Conservation (phyloP, 92 coral and sea anemone species). For the Zoanthus sociatus region DNA sequence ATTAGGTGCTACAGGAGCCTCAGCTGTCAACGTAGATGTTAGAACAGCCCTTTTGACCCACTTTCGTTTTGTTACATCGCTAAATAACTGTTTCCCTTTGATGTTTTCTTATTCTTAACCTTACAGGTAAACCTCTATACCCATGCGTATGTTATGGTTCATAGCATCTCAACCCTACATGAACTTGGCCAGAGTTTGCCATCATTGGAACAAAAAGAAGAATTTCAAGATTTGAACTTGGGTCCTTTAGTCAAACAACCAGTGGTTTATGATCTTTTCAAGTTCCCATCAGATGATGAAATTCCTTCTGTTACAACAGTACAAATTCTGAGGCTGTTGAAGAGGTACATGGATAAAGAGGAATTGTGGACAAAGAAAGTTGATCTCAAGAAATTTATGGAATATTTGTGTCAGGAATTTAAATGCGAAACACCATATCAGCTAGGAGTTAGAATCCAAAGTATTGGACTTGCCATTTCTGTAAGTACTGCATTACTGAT, state of each 20-base stretch:
- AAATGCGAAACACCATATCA: constrained; percentile 77
- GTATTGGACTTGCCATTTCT: constrained; percentile 82
- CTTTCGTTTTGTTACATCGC: too few species aligned
- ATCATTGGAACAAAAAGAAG: constrained; percentile 64
- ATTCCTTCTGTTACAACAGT: constrained; percentile 81
- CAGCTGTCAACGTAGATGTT: too few species aligned
- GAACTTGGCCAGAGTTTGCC: constrained; percentile 84
- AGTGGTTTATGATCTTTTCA: constrained; percentile 84
- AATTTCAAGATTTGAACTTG: constrained; percentile 78
- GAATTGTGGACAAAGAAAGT: constrained; percentile 80
- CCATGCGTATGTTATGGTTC: constrained; percentile 90
- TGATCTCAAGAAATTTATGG: constrained; percentile 68
- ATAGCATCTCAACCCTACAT: constrained; percentile 78
- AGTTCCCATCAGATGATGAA: constrained; percentile 68
- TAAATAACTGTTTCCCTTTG: neutral
- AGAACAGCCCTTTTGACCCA: too few species aligned
- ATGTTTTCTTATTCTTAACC: neutral
- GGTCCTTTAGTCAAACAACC: constrained; percentile 90
- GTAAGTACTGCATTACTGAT: constrained; percentile 51
- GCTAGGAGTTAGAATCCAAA: constrained; percentile 83
- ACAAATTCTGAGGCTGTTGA: constrained; percentile 80
- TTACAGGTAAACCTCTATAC: constrained; percentile 80
- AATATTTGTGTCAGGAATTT: constrained; percentile 73
- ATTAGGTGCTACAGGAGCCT: too few species aligned
- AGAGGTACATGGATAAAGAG: constrained; percentile 69